A percentile compares a stretch with the other conserved stretches of the same genome.
Evolutionary conservation across 2,113 vertebrate species (phyloP).

Genomic region (Phoxinus phoxinus): DNA sequence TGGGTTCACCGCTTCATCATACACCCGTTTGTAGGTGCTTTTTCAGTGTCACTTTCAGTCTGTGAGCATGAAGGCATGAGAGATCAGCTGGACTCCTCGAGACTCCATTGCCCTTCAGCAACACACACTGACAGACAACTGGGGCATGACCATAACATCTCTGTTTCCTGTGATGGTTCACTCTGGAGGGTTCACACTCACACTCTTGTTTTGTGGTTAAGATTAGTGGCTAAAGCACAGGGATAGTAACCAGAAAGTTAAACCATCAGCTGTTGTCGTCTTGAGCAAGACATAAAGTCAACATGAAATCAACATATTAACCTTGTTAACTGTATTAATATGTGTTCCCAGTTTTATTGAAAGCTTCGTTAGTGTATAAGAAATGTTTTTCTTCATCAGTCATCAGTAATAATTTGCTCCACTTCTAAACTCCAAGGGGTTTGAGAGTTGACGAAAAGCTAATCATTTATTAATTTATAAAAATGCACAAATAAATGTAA

Average conservation of each 20-base stretch:
- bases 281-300: no score
- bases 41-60: neutral
- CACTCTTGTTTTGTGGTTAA: neutral
- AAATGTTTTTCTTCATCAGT: no score
- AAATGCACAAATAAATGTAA: no score
- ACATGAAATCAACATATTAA: no score
- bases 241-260: neutral
- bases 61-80: neutral
- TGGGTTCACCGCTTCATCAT: neutral
- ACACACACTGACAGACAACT: neutral
- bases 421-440: no score
- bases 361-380: no score
- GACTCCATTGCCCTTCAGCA: slow-evolving; percentile 1
- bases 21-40: neutral
- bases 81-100: neutral
- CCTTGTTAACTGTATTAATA: no score
- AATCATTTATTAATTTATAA: no score
- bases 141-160: neutral
- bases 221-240: neutral
- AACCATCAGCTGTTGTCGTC: no score
- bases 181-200: neutral
- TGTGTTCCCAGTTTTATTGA: no score
- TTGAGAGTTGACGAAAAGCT: no score
- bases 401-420: no score
- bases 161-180: neutral